Evolutionary conservation across 2,797 vertebrate species (phyloP).

Genomic region (Gobionotothen gibberifrons): DNA sequence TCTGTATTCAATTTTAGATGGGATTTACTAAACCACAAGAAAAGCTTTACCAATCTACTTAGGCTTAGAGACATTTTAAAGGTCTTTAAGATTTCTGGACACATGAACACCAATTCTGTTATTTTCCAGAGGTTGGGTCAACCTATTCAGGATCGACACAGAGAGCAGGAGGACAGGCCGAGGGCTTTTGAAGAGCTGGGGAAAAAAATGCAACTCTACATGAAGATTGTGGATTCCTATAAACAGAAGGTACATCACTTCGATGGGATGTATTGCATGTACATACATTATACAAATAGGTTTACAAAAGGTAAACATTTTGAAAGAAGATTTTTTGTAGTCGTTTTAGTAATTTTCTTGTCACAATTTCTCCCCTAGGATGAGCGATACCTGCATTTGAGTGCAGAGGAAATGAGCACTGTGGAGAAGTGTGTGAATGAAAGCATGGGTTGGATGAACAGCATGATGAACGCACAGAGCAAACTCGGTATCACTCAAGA

Average conservation of each 20-base stretch:
- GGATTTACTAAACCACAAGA: not conserved
- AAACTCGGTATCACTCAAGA: conserved; percentile 91
- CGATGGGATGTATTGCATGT: not conserved
- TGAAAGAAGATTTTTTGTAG: not conserved
- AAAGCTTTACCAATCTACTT: not conserved
- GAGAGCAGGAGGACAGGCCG: conserved; percentile 93
- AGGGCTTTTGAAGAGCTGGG: conserved; percentile 93
- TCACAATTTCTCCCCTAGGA: conserved; percentile 80
- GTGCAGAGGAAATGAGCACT: conserved; percentile 86
- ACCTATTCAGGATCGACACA: conserved; percentile 91
- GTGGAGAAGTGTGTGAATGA: conserved; percentile 91
- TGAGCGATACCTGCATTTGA: conserved; percentile 90
- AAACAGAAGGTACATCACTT: conserved; percentile 89
- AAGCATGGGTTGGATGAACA: conserved; percentile 93
- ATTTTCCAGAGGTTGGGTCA: conserved; percentile 88
- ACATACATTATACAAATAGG: too few species aligned
- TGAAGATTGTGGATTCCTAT: conserved; percentile 92
- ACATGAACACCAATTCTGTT: not conserved
- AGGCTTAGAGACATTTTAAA: not conserved
- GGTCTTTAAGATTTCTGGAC: not conserved
- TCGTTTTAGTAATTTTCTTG: not conserved
- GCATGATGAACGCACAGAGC: conserved; percentile 93
- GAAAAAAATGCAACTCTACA: conserved; percentile 92
- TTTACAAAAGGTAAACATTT: too few species aligned
- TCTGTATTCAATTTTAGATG: conserved; percentile 1